Percentiles rank a stretch among this genome's conserved stretches.
Evolutionary conservation across 2,797 vertebrate species (phyloP).

Genomic region (Takifugu ocellatus): DNA sequence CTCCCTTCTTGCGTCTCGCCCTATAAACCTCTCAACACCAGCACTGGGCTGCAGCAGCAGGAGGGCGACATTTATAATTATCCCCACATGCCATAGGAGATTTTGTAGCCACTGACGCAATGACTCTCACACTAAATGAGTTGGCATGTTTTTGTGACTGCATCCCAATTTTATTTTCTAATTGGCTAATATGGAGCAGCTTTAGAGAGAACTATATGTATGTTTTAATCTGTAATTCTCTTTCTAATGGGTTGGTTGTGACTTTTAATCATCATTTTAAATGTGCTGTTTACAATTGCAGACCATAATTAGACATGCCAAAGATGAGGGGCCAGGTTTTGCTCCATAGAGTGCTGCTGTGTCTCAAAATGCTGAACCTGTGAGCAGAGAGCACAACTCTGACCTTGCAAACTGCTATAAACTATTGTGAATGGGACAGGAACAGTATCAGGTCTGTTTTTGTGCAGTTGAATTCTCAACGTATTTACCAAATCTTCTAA

Average conservation of each 20-base stretch:
- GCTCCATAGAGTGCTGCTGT: slow-evolving; percentile 24
- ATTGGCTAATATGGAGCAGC: slow-evolving; percentile 33
- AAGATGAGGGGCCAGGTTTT: slow-evolving; percentile 3
- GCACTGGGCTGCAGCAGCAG: slow-evolving; percentile 55
- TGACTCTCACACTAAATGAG: slow-evolving; percentile 57
- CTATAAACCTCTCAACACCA: slow-evolving; percentile 76
- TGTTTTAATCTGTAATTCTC: slow-evolving; percentile 6
- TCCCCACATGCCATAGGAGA: slow-evolving; percentile 45
- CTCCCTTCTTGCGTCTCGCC: slow-evolving; percentile 64
- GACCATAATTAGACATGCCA: slow-evolving; percentile 19
- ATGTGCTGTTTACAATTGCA: slow-evolving; percentile 16
- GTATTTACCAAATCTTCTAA: slow-evolving; percentile 62
- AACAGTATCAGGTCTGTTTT: slow-evolving; percentile 76
- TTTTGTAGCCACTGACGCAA: slow-evolving; percentile 62
- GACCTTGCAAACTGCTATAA: slow-evolving; percentile 56
- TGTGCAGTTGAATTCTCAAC: slow-evolving; percentile 64
- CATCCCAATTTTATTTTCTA: slow-evolving; percentile 26
- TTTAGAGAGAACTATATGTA: slow-evolving; percentile 20
- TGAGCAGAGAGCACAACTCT: slow-evolving; percentile 43
- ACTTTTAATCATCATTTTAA: slow-evolving; percentile 19
- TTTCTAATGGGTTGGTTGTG: slow-evolving; percentile 23
- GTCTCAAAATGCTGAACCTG: slow-evolving; percentile 67
- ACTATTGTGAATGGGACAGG: slow-evolving; percentile 48
- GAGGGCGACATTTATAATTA: slow-evolving; percentile 69
- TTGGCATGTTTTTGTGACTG: slow-evolving; percentile 34